Percentiles rank a stretch among this genome's conserved stretches.
These are phyloP conservation scores for Pseudomyrmex pallidus DNA, from an alignment of 1,140 invertebrate genomes.

Conservation along the genomic window DNA sequence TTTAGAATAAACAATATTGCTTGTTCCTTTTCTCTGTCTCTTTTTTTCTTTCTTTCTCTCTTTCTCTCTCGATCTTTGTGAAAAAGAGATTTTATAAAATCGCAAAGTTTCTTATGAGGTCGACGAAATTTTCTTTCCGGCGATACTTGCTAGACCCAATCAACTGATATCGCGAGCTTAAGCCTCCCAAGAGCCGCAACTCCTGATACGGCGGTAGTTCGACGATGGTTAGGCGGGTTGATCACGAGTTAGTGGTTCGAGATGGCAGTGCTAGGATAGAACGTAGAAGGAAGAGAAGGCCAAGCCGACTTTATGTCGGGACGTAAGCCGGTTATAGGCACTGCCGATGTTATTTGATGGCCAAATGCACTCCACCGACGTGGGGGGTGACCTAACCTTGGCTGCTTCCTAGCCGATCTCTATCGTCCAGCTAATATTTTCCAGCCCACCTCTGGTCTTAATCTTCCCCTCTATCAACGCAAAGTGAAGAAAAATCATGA, in stretches of 20 bases:
- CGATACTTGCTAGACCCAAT: constrained; percentile 80
- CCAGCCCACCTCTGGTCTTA: constrained; percentile 58
- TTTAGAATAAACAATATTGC: too few relatives aligned
- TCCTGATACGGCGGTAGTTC: constrained; percentile 83
- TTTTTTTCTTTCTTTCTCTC: neutral
- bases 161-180: constrained; percentile 84
- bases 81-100: constrained; percentile 22
- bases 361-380: constrained; percentile 83
- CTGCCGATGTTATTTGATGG: constrained; percentile 86
- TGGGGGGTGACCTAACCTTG: constrained; percentile 65
- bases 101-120: neutral
- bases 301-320: constrained; percentile 84
- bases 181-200: constrained; percentile 83
- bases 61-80: neutral
- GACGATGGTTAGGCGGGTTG: constrained; percentile 80
- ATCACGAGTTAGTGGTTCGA: constrained; percentile 85
- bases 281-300: constrained; percentile 77
- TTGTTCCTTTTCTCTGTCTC: neutral
- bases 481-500: constrained; percentile 36
- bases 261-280: constrained; percentile 77
- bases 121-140: constrained; percentile 57
- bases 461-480: constrained; percentile 54
- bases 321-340: constrained; percentile 85
- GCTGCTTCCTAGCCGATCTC: constrained; percentile 70
- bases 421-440: constrained; percentile 75